Base-by-base conservation (phyloP, 2,888 invertebrate genomes). In the Heliconius ismenius region DNA sequence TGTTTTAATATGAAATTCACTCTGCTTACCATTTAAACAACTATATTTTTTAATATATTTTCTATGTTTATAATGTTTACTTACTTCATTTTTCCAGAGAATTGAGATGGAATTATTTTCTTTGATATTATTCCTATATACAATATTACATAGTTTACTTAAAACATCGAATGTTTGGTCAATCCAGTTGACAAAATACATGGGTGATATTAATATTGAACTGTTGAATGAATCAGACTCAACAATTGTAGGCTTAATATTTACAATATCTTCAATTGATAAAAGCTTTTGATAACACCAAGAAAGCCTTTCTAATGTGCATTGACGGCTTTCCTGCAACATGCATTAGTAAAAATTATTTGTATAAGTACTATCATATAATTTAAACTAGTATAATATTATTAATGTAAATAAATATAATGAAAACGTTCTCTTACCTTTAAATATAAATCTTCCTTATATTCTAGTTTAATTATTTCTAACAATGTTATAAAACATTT, bases 121-220 rank as follows among this genome's bases (percentile, higher is more conserved):
- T 67, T 91, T 90, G 76, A 87, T 86, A 77, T 90, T 88, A 60
- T 86, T 90, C 79, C 84, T 89, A 77, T 90, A 92, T 15, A 92
- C 85, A 73, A 87, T 82, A 76, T 84, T 82, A 0, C 91, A 85
- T 11, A 94, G 81, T 83, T 91, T 92, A 21, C 85, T 83, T 4
- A 94, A 87, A 62, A 91, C 82, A 74, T 92, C 91, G 87, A 93
- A 92, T 76, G 92, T 91, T 80, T 92, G 90, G 80, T 94, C 94
- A 80, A 94, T 92, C 94, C 94, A 94, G 81, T 93, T 92, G 9
- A 94, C 91, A 88, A 94, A 94, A 81, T 92, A 91, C 91, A 93
- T 92, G 4, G 88, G 87, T 18, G 88, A 86, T 0, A 83, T 78
- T 76, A 89, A 84, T 3, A 90, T 82, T 1, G 90, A 88, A 28